phyloP scores from a whole-genome alignment of 1,140 invertebrate species.

The Chymomyza costata region DNA sequence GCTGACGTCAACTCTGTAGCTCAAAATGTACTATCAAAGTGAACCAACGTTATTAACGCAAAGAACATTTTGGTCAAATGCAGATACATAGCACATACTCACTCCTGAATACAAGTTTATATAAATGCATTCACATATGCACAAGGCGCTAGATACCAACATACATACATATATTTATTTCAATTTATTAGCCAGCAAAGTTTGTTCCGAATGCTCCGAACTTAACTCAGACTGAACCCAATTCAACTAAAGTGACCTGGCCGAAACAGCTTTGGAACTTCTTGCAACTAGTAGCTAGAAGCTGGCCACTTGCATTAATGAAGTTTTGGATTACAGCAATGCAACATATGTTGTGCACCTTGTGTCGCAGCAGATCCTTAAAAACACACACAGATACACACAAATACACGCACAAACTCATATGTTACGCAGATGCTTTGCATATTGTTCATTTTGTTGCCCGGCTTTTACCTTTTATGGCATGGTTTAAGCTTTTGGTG shows the following conservation, averaged over 20 bases:
- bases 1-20: constrained; percentile 13
- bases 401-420: background rate
- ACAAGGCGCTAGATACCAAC: constrained; percentile 29
- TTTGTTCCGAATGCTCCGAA: too few species aligned
- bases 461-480: constrained; percentile 33
- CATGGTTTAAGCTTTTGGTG: constrained; percentile 28
- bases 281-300: too few species aligned
- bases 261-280: too few species aligned
- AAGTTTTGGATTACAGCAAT: constrained; percentile 43
- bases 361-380: constrained; percentile 2
- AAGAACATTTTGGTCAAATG: constrained; percentile 36
- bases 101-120: too few species aligned
- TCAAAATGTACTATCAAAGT: constrained; percentile 66
- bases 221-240: too few species aligned
- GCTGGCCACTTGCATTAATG: constrained; percentile 54
- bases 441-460: constrained; percentile 19
- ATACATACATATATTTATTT: too few species aligned
- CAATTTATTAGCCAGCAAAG: constrained; percentile 52
- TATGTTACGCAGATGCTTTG: constrained; percentile 1
- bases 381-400: background rate
- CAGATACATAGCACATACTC: constrained; percentile 7
- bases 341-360: constrained; percentile 11
- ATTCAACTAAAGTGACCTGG: too few species aligned
- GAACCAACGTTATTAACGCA: constrained; percentile 59
- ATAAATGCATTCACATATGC: background rate